These are phyloP conservation scores for Scolanthus callimorphus DNA, from an alignment of 92 coral and sea anemone genomes.

Conservation along the genomic window DNA sequence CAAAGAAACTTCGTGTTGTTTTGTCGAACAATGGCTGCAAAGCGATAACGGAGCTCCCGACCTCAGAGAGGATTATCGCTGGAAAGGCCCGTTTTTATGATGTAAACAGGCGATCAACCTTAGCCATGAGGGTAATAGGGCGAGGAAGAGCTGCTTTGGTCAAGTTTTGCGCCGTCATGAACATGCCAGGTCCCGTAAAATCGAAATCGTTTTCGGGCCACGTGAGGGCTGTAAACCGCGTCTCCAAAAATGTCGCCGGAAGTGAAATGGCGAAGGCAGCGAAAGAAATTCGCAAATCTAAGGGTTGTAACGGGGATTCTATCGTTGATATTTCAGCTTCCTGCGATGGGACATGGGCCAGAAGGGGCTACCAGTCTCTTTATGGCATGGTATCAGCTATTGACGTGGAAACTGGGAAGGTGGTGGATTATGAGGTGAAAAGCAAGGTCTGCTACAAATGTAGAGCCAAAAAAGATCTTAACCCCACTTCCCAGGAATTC, in stretches of 20 bases:
- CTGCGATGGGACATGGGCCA: conserved; percentile 46
- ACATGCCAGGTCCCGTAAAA: conserved; percentile 38
- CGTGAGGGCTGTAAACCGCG: conserved; percentile 19
- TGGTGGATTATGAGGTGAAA: conserved; percentile 34
- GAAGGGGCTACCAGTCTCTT: conserved; percentile 48
- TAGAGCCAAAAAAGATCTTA: conserved; percentile 28
- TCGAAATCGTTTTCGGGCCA: conserved; percentile 14
- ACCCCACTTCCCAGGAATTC: conserved; percentile 35
- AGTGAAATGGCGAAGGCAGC: conserved; percentile 44
- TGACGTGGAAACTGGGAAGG: conserved; percentile 40
- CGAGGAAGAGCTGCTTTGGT: conserved; percentile 34
- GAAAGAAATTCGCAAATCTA: conserved; percentile 1
- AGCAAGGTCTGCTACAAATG: conserved; percentile 39
- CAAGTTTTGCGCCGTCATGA: conserved; percentile 35
- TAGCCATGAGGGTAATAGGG: conserved; percentile 32
- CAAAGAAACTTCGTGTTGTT: too few species aligned
- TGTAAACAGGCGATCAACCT: conserved; percentile 24
- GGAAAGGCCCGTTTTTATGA: conserved; percentile 32
- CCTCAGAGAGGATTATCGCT: conserved; percentile 31
- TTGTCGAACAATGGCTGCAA: conserved; percentile 28
- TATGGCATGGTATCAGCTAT: conserved; percentile 41
- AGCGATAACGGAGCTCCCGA: conserved; percentile 31
- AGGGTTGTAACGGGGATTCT: conserved; percentile 8
- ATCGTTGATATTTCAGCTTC: conserved; percentile 20
- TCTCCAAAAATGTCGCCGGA: conserved; percentile 24